These are phyloP conservation scores for Catagonus wagneri DNA, from an alignment of 2,113 vertebrate genomes.

Conservation along the genomic window DNA sequence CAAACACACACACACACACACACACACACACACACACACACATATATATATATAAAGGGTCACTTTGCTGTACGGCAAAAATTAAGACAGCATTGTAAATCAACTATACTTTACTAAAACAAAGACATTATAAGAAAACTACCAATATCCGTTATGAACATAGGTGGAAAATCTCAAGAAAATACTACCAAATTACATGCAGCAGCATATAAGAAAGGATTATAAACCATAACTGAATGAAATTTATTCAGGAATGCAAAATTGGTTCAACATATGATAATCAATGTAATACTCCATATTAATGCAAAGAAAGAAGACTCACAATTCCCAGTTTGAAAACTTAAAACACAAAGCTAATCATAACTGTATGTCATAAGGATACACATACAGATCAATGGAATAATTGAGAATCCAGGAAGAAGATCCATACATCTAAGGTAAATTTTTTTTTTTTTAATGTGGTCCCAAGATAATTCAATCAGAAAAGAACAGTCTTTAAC, in stretches of 20 bases:
- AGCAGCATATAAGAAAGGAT: background rate
- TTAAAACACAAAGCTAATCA: background rate
- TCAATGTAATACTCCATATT: background rate
- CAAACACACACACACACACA: too few species aligned
- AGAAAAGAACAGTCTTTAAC: background rate
- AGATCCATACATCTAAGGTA: background rate
- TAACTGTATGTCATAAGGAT: background rate
- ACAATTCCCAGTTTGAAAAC: background rate
- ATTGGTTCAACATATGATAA: background rate
- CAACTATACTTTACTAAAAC: too few species aligned
- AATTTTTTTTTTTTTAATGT: background rate
- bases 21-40: too few species aligned
- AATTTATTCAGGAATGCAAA: background rate
- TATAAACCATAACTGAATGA: background rate
- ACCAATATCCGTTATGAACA: background rate
- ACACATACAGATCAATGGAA: background rate
- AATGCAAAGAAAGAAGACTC: background rate
- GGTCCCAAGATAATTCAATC: background rate
- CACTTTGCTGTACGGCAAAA: too few species aligned
- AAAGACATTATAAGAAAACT: slow-evolving; percentile 7
- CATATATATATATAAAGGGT: too few species aligned
- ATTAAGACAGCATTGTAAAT: too few species aligned
- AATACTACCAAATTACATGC: background rate
- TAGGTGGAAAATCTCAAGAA: background rate
- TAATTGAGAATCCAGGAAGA: background rate